phyloP scores from a whole-genome alignment of 2,888 invertebrate genomes.

The Isotomurus palustris region DNA sequence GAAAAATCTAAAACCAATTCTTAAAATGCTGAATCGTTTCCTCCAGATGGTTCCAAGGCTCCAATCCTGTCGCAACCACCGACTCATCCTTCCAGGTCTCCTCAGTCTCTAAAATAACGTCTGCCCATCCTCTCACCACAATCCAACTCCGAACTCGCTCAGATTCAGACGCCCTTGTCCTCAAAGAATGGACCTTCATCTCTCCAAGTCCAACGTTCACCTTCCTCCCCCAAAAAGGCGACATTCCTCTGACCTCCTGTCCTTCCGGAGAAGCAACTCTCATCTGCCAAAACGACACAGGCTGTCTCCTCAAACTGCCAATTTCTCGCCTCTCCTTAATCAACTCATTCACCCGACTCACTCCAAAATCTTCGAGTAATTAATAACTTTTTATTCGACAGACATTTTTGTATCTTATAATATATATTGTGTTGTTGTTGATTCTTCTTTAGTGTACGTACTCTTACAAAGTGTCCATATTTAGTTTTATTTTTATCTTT shows the following conservation, averaged over 20 bases:
- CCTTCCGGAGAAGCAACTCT: conserved; percentile 25
- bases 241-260: conserved; percentile 33
- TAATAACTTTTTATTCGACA: no score
- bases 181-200: conserved; percentile 61
- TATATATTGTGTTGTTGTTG: no score
- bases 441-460: no score
- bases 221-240: conserved; percentile 29
- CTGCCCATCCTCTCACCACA: conserved; percentile 61
- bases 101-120: conserved; percentile 61
- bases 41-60: neutral
- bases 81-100: no score
- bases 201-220: conserved; percentile 20
- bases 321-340: conserved; percentile 34
- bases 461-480: no score
- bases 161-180: conserved; percentile 60
- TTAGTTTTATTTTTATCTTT: no score
- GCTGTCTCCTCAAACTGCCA: conserved; percentile 34
- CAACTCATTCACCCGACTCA: conserved; percentile 26
- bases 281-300: conserved; percentile 37
- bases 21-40: neutral
- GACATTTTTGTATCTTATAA: no score
- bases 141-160: conserved; percentile 60
- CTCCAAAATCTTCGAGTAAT: no score
- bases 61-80: neutral
- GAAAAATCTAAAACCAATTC: no score